Evolutionary conservation across 2,797 vertebrate species (phyloP).

Genomic region (Sebastes matsubarae): DNA sequence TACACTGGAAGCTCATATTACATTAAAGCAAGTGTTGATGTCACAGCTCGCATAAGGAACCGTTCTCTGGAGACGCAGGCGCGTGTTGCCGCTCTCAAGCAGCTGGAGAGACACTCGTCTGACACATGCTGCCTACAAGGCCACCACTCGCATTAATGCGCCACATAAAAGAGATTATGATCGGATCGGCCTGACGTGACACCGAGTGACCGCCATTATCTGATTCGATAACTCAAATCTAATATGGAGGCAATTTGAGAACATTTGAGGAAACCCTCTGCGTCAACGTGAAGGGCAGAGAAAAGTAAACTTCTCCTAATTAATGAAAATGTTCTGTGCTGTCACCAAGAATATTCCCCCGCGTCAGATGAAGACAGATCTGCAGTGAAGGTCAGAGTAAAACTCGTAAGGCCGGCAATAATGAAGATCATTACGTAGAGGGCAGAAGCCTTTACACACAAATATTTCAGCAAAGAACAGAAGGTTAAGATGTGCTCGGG

Average conservation of each 20-base stretch:
- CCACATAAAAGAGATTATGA: constrained; percentile 17
- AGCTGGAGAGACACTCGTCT: constrained; percentile 42
- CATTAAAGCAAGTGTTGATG: constrained; percentile 80
- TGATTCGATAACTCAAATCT: constrained; percentile 45
- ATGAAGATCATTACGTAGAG: constrained; percentile 58
- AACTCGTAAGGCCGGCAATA: constrained; percentile 40
- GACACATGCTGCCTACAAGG: constrained; percentile 33
- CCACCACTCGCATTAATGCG: constrained; percentile 35
- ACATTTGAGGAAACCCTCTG: constrained; percentile 26
- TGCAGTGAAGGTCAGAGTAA: constrained; percentile 60
- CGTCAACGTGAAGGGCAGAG: constrained; percentile 35
- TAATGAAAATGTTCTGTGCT: constrained; percentile 43
- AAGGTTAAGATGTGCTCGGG: constrained; percentile 41
- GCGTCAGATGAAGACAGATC: constrained; percentile 47
- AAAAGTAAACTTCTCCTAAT: constrained; percentile 40
- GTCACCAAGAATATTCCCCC: constrained; percentile 37
- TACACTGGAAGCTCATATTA: constrained; percentile 75
- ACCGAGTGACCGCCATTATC: constrained; percentile 22
- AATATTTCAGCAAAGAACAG: constrained; percentile 37
- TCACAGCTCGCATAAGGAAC: constrained; percentile 67
- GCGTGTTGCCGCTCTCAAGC: constrained; percentile 30
- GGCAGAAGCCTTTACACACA: constrained; percentile 38
- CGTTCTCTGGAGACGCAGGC: constrained; percentile 42
- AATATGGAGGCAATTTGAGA: constrained; percentile 41
- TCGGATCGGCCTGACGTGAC: constrained; percentile 16